Conservation (phyloP, 2,797 vertebrate species). For the Hipposideros larvatus region DNA sequence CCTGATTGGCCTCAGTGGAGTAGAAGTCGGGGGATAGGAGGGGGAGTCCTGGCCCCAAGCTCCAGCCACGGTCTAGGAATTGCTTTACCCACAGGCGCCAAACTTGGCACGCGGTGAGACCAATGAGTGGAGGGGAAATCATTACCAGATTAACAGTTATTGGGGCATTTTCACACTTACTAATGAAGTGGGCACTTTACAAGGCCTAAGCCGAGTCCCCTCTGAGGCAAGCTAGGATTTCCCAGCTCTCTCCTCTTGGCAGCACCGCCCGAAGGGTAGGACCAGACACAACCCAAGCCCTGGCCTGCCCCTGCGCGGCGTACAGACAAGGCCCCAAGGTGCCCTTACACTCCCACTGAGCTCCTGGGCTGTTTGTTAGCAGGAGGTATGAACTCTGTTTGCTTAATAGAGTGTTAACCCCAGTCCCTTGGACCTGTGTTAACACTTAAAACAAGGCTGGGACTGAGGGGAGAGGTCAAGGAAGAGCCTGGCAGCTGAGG, state of each 20-base stretch:
- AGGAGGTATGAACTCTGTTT: constrained; percentile 41
- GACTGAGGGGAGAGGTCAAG: not conserved
- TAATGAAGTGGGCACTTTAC: constrained; percentile 72
- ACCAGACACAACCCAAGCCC: not conserved
- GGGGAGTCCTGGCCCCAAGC: not conserved
- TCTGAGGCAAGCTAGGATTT: not conserved
- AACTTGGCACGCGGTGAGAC: constrained; percentile 51
- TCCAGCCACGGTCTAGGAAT: not conserved
- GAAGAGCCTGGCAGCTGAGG: not conserved
- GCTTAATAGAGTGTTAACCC: constrained; percentile 71
- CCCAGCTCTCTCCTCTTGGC: not conserved
- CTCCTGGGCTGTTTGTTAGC: not conserved
- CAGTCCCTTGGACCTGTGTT: constrained; percentile 38
- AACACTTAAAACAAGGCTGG: constrained; percentile 64
- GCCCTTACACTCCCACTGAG: not conserved
- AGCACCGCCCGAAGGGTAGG: not conserved
- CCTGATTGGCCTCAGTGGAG: constrained; percentile 71
- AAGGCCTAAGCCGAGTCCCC: not conserved
- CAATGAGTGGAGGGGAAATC: constrained; percentile 55
- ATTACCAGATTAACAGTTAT: constrained; percentile 67
- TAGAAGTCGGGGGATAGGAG: not conserved
- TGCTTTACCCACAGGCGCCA: constrained; percentile 61
- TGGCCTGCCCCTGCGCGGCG: not conserved
- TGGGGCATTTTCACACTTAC: constrained; percentile 73
- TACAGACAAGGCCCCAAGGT: not conserved